Conservation (phyloP, 2,797 vertebrate species). For the Enteromius afrohamiltoni region DNA sequence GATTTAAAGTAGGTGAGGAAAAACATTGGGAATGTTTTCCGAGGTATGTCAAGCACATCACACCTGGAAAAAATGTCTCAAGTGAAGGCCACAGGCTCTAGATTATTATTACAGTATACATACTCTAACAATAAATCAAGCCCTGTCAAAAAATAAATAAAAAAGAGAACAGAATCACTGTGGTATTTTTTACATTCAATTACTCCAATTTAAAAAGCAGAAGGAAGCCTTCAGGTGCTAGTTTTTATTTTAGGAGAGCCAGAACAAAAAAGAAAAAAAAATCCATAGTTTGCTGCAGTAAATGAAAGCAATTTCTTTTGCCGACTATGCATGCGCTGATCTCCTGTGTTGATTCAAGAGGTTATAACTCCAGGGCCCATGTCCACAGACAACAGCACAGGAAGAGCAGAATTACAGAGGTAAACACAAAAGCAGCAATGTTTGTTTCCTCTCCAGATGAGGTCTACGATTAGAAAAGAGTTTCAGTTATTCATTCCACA, state of each 20-base stretch:
- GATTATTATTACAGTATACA: constrained; percentile 63
- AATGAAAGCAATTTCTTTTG: constrained; percentile 74
- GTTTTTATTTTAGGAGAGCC: constrained; percentile 55
- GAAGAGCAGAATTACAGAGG: constrained; percentile 66
- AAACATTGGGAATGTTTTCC: constrained; percentile 36
- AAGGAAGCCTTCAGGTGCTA: constrained; percentile 60
- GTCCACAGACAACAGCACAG: constrained; percentile 61
- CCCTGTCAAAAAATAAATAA: constrained; percentile 42
- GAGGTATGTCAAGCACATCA: constrained; percentile 59
- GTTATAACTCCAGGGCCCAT: constrained; percentile 66
- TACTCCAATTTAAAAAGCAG: constrained; percentile 66
- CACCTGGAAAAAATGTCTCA: constrained; percentile 61
- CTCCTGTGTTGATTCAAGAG: constrained; percentile 73
- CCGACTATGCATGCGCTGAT: constrained; percentile 63
- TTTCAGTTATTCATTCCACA: constrained; percentile 63
- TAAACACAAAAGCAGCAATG: constrained; percentile 63
- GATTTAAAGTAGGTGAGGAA: constrained; percentile 33
- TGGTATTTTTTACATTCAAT: constrained; percentile 65
- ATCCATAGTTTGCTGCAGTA: constrained; percentile 72
- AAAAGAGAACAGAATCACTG: constrained; percentile 56
- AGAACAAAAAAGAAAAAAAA: constrained; percentile 57
- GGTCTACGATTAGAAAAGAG: constrained; percentile 63
- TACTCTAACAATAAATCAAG: constrained; percentile 64
- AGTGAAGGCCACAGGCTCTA: constrained; percentile 62
- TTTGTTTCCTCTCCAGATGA: constrained; percentile 66